Evolutionary conservation across 2,888 invertebrate genomes (phyloP), one percentile per base, ranked within the genome.

Genomic region (Platycnemis pennipes): DNA sequence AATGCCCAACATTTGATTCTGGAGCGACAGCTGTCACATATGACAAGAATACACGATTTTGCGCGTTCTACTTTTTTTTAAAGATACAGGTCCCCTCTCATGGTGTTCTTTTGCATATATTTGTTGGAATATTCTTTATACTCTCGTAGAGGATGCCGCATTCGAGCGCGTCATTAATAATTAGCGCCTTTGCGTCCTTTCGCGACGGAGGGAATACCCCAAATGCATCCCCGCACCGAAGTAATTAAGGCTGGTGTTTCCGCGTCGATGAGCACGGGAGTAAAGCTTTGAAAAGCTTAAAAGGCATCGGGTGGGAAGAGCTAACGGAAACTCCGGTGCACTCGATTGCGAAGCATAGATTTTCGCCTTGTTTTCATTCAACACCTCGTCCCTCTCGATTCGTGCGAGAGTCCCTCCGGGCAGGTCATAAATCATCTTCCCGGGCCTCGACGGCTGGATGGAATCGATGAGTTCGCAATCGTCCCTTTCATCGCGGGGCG

Each of bases 391-490:
- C 77, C 77, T 77, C 37, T 4, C 37, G 11, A 37, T 37, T 37
- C 63, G 2, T 63, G 63, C 26, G 26, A 19, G 22, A 53, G n/a
- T 19, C 63, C 63, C n/a, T 53, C 19, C n/a, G 63, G 77, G 31
- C 77, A 77, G 77, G 77, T 77, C 77, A 77, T 77, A 77, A 77
- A 77, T 77, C 77, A 77, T 77, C 77, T 11, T 37, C 77, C 13
- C 5, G 31, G 5, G 2, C 63, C 19, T 53, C 1, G 77, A 77
- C 77, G 77, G 77, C 77, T 77, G 77, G 77, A 77, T 77, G 26
- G 37, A 77, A 77, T 77, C 77, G 77, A 77, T 77, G 77, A 77
- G 31, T 37, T 77, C 77, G 77, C 77, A 77, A 77, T 77, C 77
- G 77, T 22, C 77, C 63, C 77, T 37, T 77, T 77, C n/a, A 37